These are phyloP conservation scores for Tinamus guttatus DNA, from an alignment of 2,113 vertebrate species.

Conservation along the genomic window DNA sequence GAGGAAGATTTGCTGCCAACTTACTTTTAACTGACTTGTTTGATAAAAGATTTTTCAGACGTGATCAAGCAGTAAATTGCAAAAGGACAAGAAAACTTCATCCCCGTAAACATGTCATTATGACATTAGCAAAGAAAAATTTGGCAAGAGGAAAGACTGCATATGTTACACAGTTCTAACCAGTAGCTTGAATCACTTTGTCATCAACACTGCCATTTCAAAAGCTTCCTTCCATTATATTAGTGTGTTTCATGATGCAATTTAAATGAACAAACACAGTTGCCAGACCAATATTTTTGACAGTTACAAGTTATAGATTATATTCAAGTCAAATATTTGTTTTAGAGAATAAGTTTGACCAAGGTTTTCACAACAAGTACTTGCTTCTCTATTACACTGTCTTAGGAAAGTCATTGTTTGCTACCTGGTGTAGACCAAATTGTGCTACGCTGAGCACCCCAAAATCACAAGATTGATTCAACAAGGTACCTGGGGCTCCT, in stretches of 20 bases:
- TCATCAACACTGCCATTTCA: background rate
- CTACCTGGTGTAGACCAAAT: background rate
- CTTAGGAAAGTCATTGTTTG: background rate
- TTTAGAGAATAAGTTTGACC: background rate
- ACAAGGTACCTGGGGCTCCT: background rate
- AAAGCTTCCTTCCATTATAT: background rate
- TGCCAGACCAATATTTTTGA: background rate
- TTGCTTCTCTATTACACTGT: background rate
- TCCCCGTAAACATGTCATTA: background rate
- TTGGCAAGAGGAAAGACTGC: background rate
- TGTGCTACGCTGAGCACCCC: background rate
- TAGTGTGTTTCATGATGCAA: background rate
- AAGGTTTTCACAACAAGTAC: background rate
- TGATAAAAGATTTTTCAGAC: background rate
- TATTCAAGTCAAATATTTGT: background rate
- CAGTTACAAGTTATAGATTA: background rate
- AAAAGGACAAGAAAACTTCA: background rate
- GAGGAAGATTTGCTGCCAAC: background rate
- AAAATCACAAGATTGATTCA: background rate
- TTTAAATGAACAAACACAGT: background rate
- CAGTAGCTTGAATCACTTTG: background rate
- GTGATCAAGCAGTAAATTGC: fast-evolving
- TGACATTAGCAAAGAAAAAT: background rate
- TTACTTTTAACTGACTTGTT: background rate
- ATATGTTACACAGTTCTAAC: background rate